These are phyloP conservation scores for Pogonophryne albipinna DNA, from an alignment of 2,797 vertebrate genomes.

Conservation along the genomic window DNA sequence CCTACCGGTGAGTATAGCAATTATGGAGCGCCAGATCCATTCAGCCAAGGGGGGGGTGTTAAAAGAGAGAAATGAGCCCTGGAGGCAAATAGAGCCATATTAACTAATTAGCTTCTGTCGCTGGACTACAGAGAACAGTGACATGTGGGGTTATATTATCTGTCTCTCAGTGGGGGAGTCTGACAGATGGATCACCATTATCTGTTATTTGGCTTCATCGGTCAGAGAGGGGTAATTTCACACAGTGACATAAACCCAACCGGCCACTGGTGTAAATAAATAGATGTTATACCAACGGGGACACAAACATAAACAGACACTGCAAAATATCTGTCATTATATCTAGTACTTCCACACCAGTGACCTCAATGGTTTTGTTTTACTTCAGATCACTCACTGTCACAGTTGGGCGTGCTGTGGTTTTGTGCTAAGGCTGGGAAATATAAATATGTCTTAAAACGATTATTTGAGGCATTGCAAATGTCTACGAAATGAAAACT, in stretches of 20 bases:
- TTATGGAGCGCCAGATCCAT: constrained; percentile 32
- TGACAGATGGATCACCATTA: constrained; percentile 63
- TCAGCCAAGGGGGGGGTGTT: constrained; percentile 34
- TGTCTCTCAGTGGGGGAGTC: constrained; percentile 58
- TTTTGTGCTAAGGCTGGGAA: too few relatives aligned
- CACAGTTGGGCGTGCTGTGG: too few relatives aligned
- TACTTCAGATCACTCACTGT: not conserved
- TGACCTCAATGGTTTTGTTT: not conserved
- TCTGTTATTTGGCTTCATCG: constrained; percentile 60
- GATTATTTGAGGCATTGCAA: too few relatives aligned
- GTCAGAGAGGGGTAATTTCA: constrained; percentile 41
- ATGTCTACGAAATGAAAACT: too few relatives aligned
- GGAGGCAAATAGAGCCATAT: constrained; percentile 58
- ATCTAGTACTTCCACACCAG: not conserved
- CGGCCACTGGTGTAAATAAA: constrained; percentile 21
- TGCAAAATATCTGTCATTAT: not conserved
- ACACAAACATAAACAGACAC: not conserved
- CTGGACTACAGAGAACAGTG: constrained; percentile 47
- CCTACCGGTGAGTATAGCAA: constrained; percentile 21
- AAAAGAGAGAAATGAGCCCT: constrained; percentile 49
- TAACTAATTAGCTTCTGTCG: constrained; percentile 60
- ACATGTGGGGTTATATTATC: constrained; percentile 62
- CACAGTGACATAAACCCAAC: constrained; percentile 30
- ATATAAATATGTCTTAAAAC: too few relatives aligned
- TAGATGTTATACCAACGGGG: not conserved